phyloP scores from a whole-genome alignment of 2,888 invertebrate genomes.

The Callinectes sapidus region DNA sequence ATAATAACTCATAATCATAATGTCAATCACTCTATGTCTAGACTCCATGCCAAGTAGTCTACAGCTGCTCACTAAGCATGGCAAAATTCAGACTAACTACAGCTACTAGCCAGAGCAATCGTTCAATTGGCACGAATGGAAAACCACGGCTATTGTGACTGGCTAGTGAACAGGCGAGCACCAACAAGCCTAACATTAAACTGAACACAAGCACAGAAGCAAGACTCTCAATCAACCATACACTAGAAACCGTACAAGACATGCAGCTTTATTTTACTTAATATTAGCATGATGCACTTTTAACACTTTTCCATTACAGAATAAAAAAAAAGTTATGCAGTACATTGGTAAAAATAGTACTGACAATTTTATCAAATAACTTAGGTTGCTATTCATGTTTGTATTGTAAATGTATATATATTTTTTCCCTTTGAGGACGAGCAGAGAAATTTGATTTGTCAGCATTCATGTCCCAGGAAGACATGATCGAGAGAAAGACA shows the following conservation, averaged over 20 bases:
- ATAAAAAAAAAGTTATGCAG: background rate
- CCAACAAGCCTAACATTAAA: slow-evolving; percentile 30
- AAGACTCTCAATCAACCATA: slow-evolving; percentile 18
- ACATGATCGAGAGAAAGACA: slow-evolving; percentile 1
- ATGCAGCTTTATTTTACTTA: slow-evolving; percentile 23
- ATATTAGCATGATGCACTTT: slow-evolving; percentile 36
- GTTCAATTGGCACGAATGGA: background rate
- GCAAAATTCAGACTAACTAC: slow-evolving; percentile 9
- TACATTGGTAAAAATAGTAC: slow-evolving; percentile 12
- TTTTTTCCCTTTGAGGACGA: slow-evolving; percentile 2
- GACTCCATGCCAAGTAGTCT: slow-evolving; percentile 34
- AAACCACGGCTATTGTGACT: slow-evolving; percentile 21
- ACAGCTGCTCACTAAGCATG: slow-evolving; percentile 30
- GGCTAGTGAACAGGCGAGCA: slow-evolving; percentile 33
- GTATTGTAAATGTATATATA: slow-evolving; percentile 5
- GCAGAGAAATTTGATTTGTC: slow-evolving; percentile 4
- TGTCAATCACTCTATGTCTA: slow-evolving; percentile 27
- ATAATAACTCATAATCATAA: slow-evolving; percentile 19
- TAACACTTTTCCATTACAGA: slow-evolving; percentile 4
- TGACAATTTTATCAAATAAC: slow-evolving; percentile 22
- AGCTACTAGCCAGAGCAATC: slow-evolving; percentile 33
- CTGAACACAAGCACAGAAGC: slow-evolving; percentile 31
- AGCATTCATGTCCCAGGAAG: background rate
- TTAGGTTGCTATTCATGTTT: background rate
- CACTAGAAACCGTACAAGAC: slow-evolving; percentile 11